Evolutionary conservation across 2,113 vertebrate genomes (phyloP).

Genomic region (Mesembrinibis cayennensis): DNA sequence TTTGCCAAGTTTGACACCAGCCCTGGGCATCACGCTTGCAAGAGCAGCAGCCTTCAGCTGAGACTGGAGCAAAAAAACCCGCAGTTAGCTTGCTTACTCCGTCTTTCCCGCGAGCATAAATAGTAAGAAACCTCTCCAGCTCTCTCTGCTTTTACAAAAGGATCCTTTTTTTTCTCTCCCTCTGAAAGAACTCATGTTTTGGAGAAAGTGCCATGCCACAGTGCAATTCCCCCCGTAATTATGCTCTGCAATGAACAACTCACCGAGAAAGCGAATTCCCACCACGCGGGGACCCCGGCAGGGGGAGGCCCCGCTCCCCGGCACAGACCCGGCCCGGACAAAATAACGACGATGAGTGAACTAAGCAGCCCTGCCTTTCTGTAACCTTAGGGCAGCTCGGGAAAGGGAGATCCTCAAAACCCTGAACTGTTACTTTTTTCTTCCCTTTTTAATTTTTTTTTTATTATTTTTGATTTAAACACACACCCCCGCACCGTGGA

Average conservation of each 20-base stretch:
- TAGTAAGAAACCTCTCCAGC: neutral
- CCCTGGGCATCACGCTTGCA: neutral
- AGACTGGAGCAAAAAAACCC: neutral
- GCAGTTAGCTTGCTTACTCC: neutral
- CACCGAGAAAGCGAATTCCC: neutral
- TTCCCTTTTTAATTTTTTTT: constrained; percentile 14
- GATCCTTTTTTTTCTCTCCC: neutral
- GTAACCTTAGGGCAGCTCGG: constrained; percentile 51
- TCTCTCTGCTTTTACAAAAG: neutral
- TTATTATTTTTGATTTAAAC: neutral
- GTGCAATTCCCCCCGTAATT: neutral
- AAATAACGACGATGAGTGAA: neutral
- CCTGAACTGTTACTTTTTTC: constrained; percentile 38
- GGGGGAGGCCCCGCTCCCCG: neutral
- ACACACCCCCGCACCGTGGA: neutral
- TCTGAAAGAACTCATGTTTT: neutral
- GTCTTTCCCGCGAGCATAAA: neutral
- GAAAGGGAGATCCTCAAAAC: constrained; percentile 55
- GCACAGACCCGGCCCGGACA: neutral
- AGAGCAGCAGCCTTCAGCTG: neutral
- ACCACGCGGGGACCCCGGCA: neutral
- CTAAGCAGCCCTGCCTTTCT: constrained; percentile 61
- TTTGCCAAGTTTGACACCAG: neutral
- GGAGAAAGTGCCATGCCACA: neutral
- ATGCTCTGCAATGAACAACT: neutral